These are phyloP conservation scores for Sandelia bainsii DNA, from an alignment of 2,797 vertebrate genomes.

Conservation along the genomic window DNA sequence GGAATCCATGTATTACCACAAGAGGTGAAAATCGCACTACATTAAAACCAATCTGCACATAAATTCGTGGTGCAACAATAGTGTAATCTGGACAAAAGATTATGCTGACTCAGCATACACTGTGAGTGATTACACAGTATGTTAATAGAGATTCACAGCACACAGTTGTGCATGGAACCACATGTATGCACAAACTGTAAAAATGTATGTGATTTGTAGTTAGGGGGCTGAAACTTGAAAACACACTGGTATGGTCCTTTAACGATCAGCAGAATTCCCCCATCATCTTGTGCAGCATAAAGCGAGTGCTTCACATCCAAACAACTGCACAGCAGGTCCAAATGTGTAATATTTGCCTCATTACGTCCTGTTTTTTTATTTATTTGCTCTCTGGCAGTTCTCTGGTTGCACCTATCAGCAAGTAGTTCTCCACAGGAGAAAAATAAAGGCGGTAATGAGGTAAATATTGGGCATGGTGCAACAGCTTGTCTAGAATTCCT, in stretches of 20 bases:
- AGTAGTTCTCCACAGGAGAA: constrained; percentile 36
- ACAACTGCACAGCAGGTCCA: constrained; percentile 17
- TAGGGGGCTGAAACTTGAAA: constrained; percentile 23
- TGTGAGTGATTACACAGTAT: not conserved
- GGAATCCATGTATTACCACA: not conserved
- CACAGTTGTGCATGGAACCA: not conserved
- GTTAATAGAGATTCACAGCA: constrained; percentile 1
- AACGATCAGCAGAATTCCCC: constrained; percentile 15
- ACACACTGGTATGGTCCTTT: not conserved
- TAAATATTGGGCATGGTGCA: constrained; percentile 43
- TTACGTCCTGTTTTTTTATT: constrained; percentile 30
- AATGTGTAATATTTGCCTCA: constrained; percentile 46
- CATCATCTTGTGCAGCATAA: constrained; percentile 22
- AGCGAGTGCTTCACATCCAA: constrained; percentile 16
- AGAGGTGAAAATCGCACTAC: not conserved
- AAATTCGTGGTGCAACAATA: not conserved
- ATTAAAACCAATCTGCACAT: not conserved
- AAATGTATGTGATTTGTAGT: not conserved
- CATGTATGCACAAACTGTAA: too few relatives aligned
- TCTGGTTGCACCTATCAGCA: constrained; percentile 37
- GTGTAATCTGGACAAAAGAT: not conserved
- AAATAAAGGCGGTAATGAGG: constrained; percentile 59
- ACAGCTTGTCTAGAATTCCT: constrained; percentile 44
- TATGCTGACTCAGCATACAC: not conserved
- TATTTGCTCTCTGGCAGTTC: constrained; percentile 11